These are phyloP conservation scores for Callocephalon fimbriatum DNA, from an alignment of 2,113 vertebrate genomes.

Conservation along the genomic window DNA sequence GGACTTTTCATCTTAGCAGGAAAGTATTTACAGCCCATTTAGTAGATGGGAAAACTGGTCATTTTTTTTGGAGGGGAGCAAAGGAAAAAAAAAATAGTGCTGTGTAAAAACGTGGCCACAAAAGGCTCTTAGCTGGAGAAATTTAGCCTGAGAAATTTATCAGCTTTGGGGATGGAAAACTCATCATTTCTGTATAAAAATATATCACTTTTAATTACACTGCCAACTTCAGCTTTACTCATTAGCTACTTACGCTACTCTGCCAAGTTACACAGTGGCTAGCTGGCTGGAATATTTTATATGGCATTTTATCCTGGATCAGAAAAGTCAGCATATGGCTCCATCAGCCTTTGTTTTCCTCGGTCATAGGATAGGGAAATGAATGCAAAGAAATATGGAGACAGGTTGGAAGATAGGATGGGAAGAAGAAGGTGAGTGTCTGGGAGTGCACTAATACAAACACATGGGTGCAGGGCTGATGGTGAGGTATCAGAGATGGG, in stretches of 20 bases:
- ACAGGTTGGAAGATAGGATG: background rate
- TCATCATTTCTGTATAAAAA: constrained; percentile 64
- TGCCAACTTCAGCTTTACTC: constrained; percentile 61
- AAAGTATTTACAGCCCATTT: constrained; percentile 69
- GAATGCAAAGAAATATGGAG: background rate
- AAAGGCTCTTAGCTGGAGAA: constrained; percentile 49
- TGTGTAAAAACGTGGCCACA: constrained; percentile 22
- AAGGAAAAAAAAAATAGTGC: background rate
- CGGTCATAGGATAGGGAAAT: background rate
- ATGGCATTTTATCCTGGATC: constrained; percentile 39
- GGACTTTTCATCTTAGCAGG: constrained; percentile 69
- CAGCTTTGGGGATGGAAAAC: constrained; percentile 64
- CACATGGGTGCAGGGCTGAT: background rate
- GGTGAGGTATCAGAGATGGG: background rate
- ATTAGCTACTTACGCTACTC: background rate
- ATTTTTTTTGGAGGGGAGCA: constrained; percentile 35
- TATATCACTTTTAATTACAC: constrained; percentile 64
- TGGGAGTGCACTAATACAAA: background rate
- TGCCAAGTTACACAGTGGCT: constrained; percentile 61
- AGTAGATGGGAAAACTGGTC: constrained; percentile 53
- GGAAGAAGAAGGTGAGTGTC: background rate
- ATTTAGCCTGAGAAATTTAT: constrained; percentile 57
- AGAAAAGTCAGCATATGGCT: constrained; percentile 27
- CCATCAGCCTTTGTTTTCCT: background rate
- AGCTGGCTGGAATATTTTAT: constrained; percentile 45